Percentiles rank a stretch among this genome's conserved stretches.
Conservation (phyloP, 2,797 vertebrate genomes). For the Triplophysa yarkandensis region DNA sequence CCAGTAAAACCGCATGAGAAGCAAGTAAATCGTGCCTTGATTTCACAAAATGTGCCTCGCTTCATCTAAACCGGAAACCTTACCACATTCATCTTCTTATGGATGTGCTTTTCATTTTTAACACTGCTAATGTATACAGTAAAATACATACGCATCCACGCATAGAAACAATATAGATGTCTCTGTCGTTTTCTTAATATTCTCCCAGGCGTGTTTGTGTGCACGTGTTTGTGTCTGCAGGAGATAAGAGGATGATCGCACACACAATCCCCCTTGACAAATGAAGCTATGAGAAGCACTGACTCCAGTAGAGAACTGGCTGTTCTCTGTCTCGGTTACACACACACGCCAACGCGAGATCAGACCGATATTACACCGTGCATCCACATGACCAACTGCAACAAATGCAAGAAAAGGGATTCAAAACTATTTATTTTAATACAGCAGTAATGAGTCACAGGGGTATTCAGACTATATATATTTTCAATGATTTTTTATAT, state of each 20-base stretch:
- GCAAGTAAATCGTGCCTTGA: background rate
- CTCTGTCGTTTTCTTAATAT: slow-evolving; percentile 4
- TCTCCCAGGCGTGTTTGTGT: slow-evolving; percentile 19
- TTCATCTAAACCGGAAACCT: too few species aligned
- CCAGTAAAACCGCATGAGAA: background rate
- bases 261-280: slow-evolving; percentile 47
- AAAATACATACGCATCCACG: slow-evolving; percentile 5
- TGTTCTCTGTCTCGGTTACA: slow-evolving; percentile 11
- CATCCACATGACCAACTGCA: background rate
- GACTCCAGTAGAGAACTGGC: slow-evolving; percentile 38
- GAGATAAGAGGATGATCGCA: slow-evolving; percentile 51
- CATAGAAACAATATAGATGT: slow-evolving; percentile 10
- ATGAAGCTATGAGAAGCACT: slow-evolving; percentile 40
- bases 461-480: background rate
- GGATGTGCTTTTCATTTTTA: too few species aligned
- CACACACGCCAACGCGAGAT: slow-evolving; percentile 23
- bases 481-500: background rate
- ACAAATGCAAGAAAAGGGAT: background rate
- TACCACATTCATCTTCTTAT: too few species aligned
- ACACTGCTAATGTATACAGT: background rate
- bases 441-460: background rate
- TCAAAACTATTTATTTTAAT: background rate
- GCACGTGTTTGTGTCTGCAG: slow-evolving; percentile 33
- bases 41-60: background rate
- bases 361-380: slow-evolving; percentile 22